Percentiles rank a stretch among this genome's conserved stretches.
phyloP scores from a whole-genome alignment of 2,797 vertebrate genomes.

The Intellagama lesueurii region DNA sequence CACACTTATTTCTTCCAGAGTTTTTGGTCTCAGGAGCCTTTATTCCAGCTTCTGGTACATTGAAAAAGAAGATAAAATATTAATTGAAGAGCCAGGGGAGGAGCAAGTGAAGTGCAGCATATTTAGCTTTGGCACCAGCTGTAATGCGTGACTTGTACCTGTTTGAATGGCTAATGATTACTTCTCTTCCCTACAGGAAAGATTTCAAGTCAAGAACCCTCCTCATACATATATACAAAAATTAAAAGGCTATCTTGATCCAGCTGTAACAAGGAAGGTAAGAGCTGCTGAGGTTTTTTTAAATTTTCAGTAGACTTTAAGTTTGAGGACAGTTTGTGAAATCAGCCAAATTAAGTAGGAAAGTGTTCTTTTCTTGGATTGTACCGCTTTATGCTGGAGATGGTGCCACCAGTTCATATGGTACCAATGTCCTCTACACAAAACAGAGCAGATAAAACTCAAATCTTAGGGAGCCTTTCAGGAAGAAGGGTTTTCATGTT shows the following conservation, averaged over 20 bases:
- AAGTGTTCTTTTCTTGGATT: background rate
- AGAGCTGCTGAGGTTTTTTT: constrained; percentile 59
- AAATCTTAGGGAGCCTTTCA: background rate
- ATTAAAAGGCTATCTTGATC: constrained; percentile 94
- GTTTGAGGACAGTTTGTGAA: background rate
- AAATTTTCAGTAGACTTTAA: background rate
- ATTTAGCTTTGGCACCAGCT: background rate
- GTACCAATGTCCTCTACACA: background rate
- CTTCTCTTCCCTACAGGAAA: constrained; percentile 82
- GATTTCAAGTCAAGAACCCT: constrained; percentile 98
- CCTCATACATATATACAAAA: constrained; percentile 98
- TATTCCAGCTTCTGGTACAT: background rate
- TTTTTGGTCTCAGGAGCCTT: background rate
- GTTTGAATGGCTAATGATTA: constrained; percentile 43
- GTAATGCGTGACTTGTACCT: background rate
- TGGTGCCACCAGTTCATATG: background rate
- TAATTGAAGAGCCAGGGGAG: background rate
- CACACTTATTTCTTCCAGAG: background rate
- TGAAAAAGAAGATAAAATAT: background rate
- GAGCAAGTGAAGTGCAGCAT: background rate
- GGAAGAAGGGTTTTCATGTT: background rate
- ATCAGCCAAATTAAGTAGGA: no score
- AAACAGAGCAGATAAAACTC: background rate
- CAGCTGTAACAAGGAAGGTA: constrained; percentile 96
- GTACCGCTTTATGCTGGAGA: background rate